Evolutionary conservation across 2,113 vertebrate genomes (phyloP), one percentile per base, ranked within the genome.

Genomic region (Cinclus cinclus): DNA sequence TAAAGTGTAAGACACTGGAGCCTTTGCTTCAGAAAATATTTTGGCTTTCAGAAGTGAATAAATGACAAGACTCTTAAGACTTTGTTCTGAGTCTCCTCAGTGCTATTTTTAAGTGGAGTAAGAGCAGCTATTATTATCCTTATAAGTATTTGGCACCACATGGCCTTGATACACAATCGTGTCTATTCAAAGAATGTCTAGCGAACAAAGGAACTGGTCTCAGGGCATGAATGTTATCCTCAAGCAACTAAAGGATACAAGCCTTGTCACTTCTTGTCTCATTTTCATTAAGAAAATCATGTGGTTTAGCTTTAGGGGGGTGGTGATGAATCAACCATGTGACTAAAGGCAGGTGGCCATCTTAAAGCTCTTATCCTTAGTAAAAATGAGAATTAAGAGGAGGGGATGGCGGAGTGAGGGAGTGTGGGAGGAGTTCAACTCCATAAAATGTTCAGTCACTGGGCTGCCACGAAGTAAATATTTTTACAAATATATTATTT

Each of bases 401-500:
- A 73, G 59, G 64, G 52, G 31, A 20, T 22, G 13, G 23, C 37
- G 31, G 21, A 12, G 28, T 31, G n/a, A 47, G 30, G 15, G 25
- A 11, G 6, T n/a, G 15, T 39, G 33, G 59, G 58, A 24, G 47
- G 74, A 58, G 86, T 83, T 88, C 27, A 42, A 71, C 62, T 91
- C 47, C 73, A 49, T 83, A 65, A 95, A 89, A 83, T 60, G 83
- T 94, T 95, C 79, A 39, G 58, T 94, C 78, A 55, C 78, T 84
- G 79, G 92, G 67, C 89, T 97, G 86, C 91, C 96, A 95, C 0
- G 74, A 92, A 96, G 92, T 96, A 98, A 98, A 98, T 97, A 97
- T 98, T 98, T 98, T 97, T 93, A 79, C 93, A 98, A 97, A 98
- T 97, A 88, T 96, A 97, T 98, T 97, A 98, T 98, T 98, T 97